Percentiles rank a stretch among this genome's conserved stretches.
phyloP scores from a whole-genome alignment of 2,888 invertebrate species.

The Zaprionus obscuricornis region DNA sequence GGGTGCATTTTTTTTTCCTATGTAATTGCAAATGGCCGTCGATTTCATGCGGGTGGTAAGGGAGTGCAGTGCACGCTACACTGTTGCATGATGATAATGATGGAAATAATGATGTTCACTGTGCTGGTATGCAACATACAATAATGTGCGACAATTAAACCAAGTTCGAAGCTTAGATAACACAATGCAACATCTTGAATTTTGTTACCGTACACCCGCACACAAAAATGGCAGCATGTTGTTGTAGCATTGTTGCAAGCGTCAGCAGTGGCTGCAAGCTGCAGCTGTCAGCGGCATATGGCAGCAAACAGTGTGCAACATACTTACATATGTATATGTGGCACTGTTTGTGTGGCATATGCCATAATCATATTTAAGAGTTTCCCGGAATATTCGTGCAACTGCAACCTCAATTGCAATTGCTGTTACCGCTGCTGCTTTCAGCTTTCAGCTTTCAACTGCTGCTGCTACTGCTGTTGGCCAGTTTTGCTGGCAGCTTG shows the following conservation, averaged over 20 bases:
- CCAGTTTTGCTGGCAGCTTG: conserved; percentile 31
- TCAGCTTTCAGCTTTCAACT: conserved; percentile 34
- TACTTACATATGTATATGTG: conserved; percentile 2
- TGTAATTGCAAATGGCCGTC: conserved; percentile 64
- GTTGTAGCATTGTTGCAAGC: conserved; percentile 1
- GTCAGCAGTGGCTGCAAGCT: conserved; percentile 20
- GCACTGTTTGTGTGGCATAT: conserved; percentile 19
- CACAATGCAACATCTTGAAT: too few relatives aligned
- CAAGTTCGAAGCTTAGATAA: conserved; percentile 46
- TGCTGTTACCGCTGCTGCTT: conserved; percentile 49
- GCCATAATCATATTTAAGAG: conserved; percentile 75
- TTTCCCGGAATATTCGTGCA: conserved; percentile 73
- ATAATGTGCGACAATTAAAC: conserved; percentile 75
- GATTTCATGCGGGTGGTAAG: too few relatives aligned
- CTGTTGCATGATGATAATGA: conserved; percentile 10
- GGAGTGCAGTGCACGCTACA: conserved; percentile 33
- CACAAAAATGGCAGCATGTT: too few relatives aligned
- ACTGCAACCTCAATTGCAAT: conserved; percentile 74
- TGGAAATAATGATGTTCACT: conserved; percentile 4
- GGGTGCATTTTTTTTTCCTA: conserved; percentile 71
- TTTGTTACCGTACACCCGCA: too few relatives aligned
- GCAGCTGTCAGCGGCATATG: conserved; percentile 17
- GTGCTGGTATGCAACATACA: conserved; percentile 33
- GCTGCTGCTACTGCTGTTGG: not conserved
- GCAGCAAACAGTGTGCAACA: conserved; percentile 2